These are phyloP conservation scores for Melanaphis sacchari DNA, from an alignment of 1,140 invertebrate species.

Conservation along the genomic window DNA sequence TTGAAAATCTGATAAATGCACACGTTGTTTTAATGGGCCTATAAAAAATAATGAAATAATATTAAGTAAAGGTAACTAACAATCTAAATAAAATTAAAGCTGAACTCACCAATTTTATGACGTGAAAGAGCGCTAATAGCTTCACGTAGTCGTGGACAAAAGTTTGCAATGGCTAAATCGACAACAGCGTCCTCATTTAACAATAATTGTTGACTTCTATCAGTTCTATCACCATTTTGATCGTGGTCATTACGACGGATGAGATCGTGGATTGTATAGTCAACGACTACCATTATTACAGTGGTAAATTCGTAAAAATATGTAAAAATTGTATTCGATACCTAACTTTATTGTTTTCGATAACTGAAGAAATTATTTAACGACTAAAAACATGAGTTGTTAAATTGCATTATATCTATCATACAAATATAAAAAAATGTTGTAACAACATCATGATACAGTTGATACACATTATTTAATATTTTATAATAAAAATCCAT, in stretches of 20 bases:
- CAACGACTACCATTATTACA: constrained; percentile 7
- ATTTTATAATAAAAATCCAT: too few relatives aligned
- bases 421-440: too few relatives aligned
- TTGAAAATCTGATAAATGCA: constrained; percentile 28
- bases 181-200: neutral
- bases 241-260: too few relatives aligned
- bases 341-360: too few relatives aligned
- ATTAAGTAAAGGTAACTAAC: neutral
- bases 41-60: neutral
- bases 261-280: neutral
- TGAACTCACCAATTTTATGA: constrained; percentile 17
- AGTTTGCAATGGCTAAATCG: neutral
- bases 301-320: neutral
- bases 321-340: too few relatives aligned
- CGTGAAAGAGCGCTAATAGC: neutral
- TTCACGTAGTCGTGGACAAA: neutral
- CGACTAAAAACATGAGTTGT: too few relatives aligned
- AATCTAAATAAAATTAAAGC: neutral
- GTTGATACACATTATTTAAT: too few relatives aligned
- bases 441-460: too few relatives aligned
- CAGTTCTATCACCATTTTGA: neutral
- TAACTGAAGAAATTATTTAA: too few relatives aligned
- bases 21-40: constrained; percentile 30
- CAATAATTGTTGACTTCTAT: neutral
- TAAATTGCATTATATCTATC: too few relatives aligned